These are phyloP conservation scores for Mustela nigripes DNA, from an alignment of 2,113 vertebrate species.

Conservation along the genomic window DNA sequence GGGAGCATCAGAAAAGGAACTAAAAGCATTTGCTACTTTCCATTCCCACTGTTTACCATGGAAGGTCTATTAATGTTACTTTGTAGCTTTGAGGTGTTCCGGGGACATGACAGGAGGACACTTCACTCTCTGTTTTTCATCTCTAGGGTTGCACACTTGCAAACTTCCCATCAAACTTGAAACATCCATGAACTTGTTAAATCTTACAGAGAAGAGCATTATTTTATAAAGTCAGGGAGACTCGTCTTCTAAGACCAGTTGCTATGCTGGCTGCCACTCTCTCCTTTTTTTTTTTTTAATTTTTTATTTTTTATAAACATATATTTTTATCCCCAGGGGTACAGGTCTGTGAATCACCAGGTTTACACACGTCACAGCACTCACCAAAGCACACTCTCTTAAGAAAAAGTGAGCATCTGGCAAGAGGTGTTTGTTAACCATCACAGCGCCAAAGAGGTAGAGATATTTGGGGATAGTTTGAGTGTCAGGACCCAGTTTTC, in stretches of 20 bases:
- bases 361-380: too few species aligned
- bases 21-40: conserved; percentile 61
- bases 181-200: conserved; percentile 54
- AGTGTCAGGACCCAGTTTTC: neutral
- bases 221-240: neutral
- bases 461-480: neutral
- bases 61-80: conserved; percentile 65
- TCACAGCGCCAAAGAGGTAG: neutral
- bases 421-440: neutral
- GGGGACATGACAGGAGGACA: neutral
- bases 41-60: conserved; percentile 67
- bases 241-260: neutral
- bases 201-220: neutral
- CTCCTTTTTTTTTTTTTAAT: too few species aligned
- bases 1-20: conserved; percentile 45
- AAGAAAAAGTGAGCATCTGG: neutral
- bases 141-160: conserved; percentile 15
- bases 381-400: neutral
- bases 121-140: conserved; percentile 9
- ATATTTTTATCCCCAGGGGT: too few species aligned
- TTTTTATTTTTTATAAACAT: too few species aligned
- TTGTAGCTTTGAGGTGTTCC: conserved; percentile 50
- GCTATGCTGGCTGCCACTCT: neutral
- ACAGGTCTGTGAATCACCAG: too few species aligned
- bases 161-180: conserved; percentile 36